phyloP scores from a whole-genome alignment of 2,888 invertebrate genomes.

The Dioctria linearis region DNA sequence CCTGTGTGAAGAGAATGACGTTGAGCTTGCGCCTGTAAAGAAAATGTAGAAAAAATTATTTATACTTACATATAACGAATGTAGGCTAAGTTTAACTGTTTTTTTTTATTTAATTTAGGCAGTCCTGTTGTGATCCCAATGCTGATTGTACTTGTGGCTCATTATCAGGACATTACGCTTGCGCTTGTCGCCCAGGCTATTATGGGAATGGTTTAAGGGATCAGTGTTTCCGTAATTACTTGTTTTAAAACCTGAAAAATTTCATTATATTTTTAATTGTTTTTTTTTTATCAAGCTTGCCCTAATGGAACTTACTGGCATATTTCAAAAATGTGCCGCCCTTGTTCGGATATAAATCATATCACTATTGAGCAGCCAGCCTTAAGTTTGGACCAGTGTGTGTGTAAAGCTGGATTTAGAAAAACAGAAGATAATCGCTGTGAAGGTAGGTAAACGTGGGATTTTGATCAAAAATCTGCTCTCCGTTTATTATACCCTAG shows the following conservation, averaged over 20 bases:
- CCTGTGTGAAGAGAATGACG: conserved; percentile 71
- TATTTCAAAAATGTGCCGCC: conserved; percentile 70
- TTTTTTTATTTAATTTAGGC: conserved; percentile 3
- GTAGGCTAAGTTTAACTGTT: neutral
- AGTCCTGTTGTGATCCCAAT: conserved; percentile 75
- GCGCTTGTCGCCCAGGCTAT: conserved; percentile 77
- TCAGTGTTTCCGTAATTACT: conserved; percentile 74
- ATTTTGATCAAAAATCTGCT: neutral
- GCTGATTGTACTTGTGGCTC: conserved; percentile 79
- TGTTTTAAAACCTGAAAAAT: neutral
- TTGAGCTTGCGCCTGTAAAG: neutral
- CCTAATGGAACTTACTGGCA: conserved; percentile 79
- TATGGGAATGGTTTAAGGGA: conserved; percentile 77
- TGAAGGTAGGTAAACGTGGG: conserved; percentile 67
- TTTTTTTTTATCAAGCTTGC: conserved; percentile 73
- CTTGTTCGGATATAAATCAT: conserved; percentile 79
- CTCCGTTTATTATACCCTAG: neutral
- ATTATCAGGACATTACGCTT: conserved; percentile 79
- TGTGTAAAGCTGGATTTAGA: conserved; percentile 77
- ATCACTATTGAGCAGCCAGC: conserved; percentile 74
- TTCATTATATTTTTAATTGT: neutral
- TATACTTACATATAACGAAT: too few relatives aligned
- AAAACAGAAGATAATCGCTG: conserved; percentile 72
- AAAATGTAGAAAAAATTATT: conserved; percentile 21
- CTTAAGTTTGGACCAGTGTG: conserved; percentile 73